Base-by-base conservation (phyloP, 2,888 invertebrate genomes). In the Kuschelorhynchus macadamiae region DNA sequence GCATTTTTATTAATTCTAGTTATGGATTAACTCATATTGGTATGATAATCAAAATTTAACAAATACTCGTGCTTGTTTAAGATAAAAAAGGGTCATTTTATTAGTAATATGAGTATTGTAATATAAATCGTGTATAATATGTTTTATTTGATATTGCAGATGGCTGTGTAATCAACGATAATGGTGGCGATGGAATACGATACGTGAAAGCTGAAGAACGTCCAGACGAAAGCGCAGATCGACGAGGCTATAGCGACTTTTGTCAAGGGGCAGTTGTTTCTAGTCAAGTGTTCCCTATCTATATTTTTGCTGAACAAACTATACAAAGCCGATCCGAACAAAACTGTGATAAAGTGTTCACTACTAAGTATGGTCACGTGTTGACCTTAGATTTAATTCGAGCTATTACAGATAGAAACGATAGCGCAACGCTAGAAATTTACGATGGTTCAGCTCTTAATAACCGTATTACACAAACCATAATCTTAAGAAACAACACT, bases 141-240 rank as follows among this genome's bases (percentile, higher is more conserved):
- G n/a, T n/a, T n/a, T n/a, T n/a, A n/a, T n/a, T n/a, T n/a, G n/a
- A n/a, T n/a, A n/a, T n/a, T 68, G n/a, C 32, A 68, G 91, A 93
- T 72, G 91, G 91, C 73, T 93, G 95, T 76, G 85, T 88, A 46
- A 87, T 97, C 11, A 88, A 89, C 71, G 92, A 93, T 75, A 98
- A 97, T 82, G 94, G 92, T 3, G 96, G 92, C 0, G 97, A 97
- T 82, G 97, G 97, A 20, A 85, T 98, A 56, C 91, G 93, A 81
- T 96, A 93, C 81, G 89, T 94, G 12, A 91, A 92, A 57, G 92
- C 93, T 76, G 94, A 95, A 83, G 88, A 91, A 79, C 87, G 91
- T 71, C 90, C 92, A 2, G 91, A 93, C 72, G 91, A 92, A 78
- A 88, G 89, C 75, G 87, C 90, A 47, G 92, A 94, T 82, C 87